phyloP scores from a whole-genome alignment of 2,888 invertebrate species.

The Parasteatoda lunata region DNA sequence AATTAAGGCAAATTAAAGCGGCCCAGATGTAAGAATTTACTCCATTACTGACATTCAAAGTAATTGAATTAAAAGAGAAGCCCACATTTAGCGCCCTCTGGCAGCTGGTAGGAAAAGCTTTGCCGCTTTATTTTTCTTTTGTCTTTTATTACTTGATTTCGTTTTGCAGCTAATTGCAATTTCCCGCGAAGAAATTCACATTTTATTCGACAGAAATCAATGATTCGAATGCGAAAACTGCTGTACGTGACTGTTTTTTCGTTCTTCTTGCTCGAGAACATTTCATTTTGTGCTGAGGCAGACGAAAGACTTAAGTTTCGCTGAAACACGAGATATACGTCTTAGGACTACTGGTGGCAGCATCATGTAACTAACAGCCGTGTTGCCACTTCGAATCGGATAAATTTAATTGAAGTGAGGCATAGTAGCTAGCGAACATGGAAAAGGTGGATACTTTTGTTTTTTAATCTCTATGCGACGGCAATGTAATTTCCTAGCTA shows the following conservation, averaged over 20 bases:
- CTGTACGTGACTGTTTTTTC: conserved; percentile 32
- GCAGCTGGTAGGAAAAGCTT: conserved; percentile 21
- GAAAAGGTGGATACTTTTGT: conserved; percentile 43
- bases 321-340: conserved; percentile 8
- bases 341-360: conserved; percentile 10
- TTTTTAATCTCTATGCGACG: conserved; percentile 16
- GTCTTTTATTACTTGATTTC: conserved; percentile 52
- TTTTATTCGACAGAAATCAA: conserved; percentile 59
- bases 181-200: conserved; percentile 50
- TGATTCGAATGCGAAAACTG: conserved; percentile 52
- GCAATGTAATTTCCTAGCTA: conserved; percentile 24
- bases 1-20: conserved; percentile 60
- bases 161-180: conserved; percentile 52
- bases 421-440: conserved; percentile 28
- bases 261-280: conserved; percentile 16
- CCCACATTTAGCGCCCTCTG: conserved; percentile 37
- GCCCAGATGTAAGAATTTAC: conserved; percentile 47
- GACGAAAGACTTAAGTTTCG: conserved; percentile 21
- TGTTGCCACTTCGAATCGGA: conserved; percentile 49
- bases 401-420: conserved; percentile 54
- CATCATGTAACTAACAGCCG: conserved; percentile 35
- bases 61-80: conserved; percentile 52
- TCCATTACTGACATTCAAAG: conserved; percentile 56
- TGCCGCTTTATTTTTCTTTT: conserved; percentile 26
- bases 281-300: conserved; percentile 53